Evolutionary conservation across 2,113 vertebrate genomes (phyloP).

Genomic region (Patagioenas fasciata): DNA sequence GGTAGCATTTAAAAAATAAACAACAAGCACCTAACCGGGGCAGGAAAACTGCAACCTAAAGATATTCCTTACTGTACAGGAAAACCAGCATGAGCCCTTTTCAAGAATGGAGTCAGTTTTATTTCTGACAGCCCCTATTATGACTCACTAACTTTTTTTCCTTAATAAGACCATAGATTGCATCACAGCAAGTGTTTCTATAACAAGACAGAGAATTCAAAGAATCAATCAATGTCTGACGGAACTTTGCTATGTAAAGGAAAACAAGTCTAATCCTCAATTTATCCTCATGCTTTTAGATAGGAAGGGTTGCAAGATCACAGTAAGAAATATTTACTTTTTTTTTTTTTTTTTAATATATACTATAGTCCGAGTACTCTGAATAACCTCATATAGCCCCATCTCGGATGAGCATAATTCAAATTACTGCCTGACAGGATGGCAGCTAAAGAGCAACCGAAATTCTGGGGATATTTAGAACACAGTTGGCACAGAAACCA

Average conservation of each 20-base stretch:
- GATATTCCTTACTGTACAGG: not conserved
- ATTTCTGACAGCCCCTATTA: not conserved
- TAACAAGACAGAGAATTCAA: not conserved
- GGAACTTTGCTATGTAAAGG: not conserved
- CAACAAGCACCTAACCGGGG: accelerated
- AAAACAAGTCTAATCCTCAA: not conserved
- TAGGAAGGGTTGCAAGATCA: not conserved
- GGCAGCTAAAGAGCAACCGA: not conserved
- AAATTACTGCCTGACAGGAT: not conserved
- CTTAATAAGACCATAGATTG: not conserved
- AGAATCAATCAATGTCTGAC: not conserved
- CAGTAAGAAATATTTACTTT: not conserved
- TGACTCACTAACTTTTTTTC: conserved; percentile 12
- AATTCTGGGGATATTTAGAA: not conserved
- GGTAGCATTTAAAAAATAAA: not conserved
- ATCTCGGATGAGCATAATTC: not conserved
- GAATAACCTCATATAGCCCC: not conserved
- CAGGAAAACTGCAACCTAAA: not conserved
- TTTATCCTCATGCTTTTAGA: not conserved
- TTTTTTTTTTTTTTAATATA: not conserved
- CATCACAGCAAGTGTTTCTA: not conserved
- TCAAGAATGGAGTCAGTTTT: not conserved
- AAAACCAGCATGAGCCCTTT: not conserved
- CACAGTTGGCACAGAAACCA: accelerated
- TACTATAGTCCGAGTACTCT: not conserved